phyloP scores from a whole-genome alignment of 2,888 invertebrate genomes.

The Hypercompe scribonia region DNA sequence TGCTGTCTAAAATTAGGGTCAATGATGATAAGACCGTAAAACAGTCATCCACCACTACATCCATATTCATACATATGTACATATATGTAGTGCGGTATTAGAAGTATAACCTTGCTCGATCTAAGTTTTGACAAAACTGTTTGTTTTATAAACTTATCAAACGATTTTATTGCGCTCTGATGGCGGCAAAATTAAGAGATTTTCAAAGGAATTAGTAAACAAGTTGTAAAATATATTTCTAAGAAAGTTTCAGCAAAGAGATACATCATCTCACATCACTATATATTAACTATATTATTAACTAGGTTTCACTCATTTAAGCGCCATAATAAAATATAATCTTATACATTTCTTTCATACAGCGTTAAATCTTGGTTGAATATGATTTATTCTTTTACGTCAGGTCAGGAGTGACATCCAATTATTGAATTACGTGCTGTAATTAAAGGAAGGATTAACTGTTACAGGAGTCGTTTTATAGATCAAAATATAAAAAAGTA shows the following conservation, averaged over 20 bases:
- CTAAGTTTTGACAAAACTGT: background rate
- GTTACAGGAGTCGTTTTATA: background rate
- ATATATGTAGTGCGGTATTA: background rate
- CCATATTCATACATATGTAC: slow-evolving; percentile 8
- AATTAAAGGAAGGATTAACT: background rate
- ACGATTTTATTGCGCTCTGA: background rate
- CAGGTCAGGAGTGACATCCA: background rate
- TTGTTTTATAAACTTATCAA: background rate
- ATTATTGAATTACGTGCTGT: background rate
- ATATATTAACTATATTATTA: too few species aligned
- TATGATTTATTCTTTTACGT: background rate
- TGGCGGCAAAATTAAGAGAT: background rate
- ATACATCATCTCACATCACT: background rate
- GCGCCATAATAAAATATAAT: background rate
- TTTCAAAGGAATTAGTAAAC: background rate
- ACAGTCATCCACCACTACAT: slow-evolving; percentile 61
- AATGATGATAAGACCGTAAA: slow-evolving; percentile 77
- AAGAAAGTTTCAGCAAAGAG: background rate
- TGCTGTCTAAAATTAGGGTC: slow-evolving; percentile 77
- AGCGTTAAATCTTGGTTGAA: background rate
- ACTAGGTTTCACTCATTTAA: too few species aligned
- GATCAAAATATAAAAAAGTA: background rate
- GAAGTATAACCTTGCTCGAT: background rate
- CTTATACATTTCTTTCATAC: background rate
- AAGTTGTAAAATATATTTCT: background rate